Evolutionary conservation across 2,797 vertebrate genomes (phyloP).

Genomic region (Hypotaenidia okinawae): DNA sequence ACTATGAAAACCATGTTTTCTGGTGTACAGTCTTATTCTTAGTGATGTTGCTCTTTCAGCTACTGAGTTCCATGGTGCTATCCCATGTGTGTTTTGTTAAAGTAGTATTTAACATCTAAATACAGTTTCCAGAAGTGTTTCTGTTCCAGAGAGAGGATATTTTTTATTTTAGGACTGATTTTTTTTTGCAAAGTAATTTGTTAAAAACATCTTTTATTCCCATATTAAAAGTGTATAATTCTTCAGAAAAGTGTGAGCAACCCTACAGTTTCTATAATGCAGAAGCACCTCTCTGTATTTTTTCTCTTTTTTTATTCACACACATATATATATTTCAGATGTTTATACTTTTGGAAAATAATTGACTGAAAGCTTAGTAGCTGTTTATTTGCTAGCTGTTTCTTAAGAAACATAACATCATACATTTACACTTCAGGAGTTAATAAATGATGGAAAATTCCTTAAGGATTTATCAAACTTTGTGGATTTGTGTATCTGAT

Average conservation of each 20-base stretch:
- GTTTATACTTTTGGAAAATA: not conserved
- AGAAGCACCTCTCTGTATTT: not conserved
- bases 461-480: slow-evolving; percentile 76
- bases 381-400: not conserved
- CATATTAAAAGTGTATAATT: not conserved
- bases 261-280: not conserved
- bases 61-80: not conserved
- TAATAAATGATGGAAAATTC: slow-evolving; percentile 77
- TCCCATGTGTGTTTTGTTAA: not conserved
- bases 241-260: not conserved
- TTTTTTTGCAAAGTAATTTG: not conserved
- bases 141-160: not conserved
- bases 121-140: not conserved
- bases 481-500: slow-evolving; percentile 78
- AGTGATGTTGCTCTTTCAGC: not conserved
- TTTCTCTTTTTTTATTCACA: not conserved
- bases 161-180: not conserved
- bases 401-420: slow-evolving; percentile 10
- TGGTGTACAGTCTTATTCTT: not conserved
- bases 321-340: not conserved
- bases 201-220: not conserved
- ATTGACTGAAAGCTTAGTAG: not conserved
- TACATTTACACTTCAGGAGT: slow-evolving; percentile 28
- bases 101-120: not conserved
- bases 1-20: not conserved